These are phyloP conservation scores for Nemotelus pantherinus DNA, from an alignment of 2,888 invertebrate genomes.

Conservation along the genomic window DNA sequence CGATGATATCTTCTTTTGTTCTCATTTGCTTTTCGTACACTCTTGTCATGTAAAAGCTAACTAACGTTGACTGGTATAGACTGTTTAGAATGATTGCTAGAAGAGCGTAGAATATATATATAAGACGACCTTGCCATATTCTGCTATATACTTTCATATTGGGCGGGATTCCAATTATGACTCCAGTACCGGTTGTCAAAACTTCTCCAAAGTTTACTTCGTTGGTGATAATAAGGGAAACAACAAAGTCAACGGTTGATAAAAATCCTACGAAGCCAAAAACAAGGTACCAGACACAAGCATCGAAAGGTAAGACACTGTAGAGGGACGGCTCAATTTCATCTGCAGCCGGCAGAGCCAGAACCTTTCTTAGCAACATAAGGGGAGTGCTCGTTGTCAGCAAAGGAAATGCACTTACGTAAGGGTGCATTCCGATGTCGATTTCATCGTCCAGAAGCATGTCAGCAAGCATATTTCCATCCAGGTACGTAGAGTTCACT, in stretches of 20 bases:
- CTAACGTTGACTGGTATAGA: conserved; percentile 12
- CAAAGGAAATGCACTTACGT: neutral
- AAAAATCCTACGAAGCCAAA: neutral
- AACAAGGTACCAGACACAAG: neutral
- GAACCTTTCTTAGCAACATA: neutral
- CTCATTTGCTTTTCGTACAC: conserved; percentile 9
- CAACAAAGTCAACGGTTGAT: neutral
- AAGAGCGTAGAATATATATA: neutral
- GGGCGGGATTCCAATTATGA: neutral
- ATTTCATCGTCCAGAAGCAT: neutral
- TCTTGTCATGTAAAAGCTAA: conserved; percentile 21
- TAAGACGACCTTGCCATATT: neutral
- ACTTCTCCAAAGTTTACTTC: neutral
- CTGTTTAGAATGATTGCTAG: conserved; percentile 10
- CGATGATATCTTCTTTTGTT: neutral
- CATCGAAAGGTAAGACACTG: conserved; percentile 11
- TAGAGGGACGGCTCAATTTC: neutral
- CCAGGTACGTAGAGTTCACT: neutral
- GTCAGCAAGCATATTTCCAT: neutral
- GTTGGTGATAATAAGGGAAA: neutral
- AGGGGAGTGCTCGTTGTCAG: too few species aligned
- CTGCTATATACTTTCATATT: neutral
- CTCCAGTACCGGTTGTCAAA: neutral
- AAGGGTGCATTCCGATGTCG: neutral
- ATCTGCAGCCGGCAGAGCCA: conserved; percentile 1